phyloP scores from a whole-genome alignment of 2,113 vertebrate species.

The Melanotaenia duboulayi region DNA sequence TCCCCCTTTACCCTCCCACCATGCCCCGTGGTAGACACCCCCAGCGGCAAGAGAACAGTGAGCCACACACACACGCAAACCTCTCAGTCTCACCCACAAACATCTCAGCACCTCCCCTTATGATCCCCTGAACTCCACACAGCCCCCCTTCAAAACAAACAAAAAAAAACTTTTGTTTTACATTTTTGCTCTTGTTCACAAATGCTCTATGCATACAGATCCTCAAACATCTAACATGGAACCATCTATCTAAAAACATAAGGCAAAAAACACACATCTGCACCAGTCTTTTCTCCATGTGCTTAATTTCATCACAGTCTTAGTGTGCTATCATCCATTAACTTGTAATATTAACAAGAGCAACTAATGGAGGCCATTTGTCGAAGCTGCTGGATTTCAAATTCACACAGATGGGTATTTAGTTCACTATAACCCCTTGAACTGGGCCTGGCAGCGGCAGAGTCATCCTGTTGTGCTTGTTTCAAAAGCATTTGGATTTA shows the following conservation, averaged over 20 bases:
- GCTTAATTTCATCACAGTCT: not conserved
- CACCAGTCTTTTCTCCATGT: constrained; percentile 1
- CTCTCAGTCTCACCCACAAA: too few relatives aligned
- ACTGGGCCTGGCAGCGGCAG: constrained; percentile 64
- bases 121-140: too few relatives aligned
- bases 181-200: too few relatives aligned
- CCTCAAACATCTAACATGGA: not conserved
- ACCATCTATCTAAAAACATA: not conserved
- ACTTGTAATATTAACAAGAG: constrained; percentile 54
- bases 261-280: not conserved
- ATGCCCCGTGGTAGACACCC: too few relatives aligned
- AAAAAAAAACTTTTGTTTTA: too few relatives aligned
- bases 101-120: too few relatives aligned
- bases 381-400: constrained; percentile 67
- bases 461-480: constrained; percentile 71
- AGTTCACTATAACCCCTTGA: constrained; percentile 73
- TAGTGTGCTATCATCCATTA: constrained; percentile 43
- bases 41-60: too few relatives aligned
- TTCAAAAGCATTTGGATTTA: constrained; percentile 79
- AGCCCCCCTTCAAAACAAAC: too few relatives aligned
- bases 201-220: too few relatives aligned
- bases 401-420: constrained; percentile 80
- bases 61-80: too few relatives aligned
- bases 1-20: too few relatives aligned
- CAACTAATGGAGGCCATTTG: constrained; percentile 64